Conservation (phyloP, 2,797 vertebrate species). For the Anguilla marmorata region DNA sequence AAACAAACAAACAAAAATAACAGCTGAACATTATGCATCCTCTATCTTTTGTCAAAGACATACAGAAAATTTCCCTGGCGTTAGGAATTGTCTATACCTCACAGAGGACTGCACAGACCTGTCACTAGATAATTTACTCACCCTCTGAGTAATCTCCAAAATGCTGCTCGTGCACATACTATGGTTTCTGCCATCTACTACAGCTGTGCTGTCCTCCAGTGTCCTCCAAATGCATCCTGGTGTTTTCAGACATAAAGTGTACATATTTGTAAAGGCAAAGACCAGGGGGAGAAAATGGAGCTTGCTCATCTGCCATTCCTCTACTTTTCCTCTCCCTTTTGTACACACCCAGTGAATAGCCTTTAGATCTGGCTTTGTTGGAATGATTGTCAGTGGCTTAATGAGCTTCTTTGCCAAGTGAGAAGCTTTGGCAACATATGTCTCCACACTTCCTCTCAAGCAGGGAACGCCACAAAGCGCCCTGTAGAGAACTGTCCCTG, state of each 20-base stretch:
- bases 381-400: constrained; percentile 80
- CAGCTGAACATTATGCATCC: background rate
- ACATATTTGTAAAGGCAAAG: constrained; percentile 39
- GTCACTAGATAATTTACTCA: constrained; percentile 42
- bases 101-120: constrained; percentile 50
- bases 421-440: constrained; percentile 75
- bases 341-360: constrained; percentile 70
- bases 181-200: constrained; percentile 19
- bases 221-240: constrained; percentile 15
- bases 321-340: constrained; percentile 55
- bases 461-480: constrained; percentile 23
- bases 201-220: background rate
- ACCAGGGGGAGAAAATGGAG: constrained; percentile 37
- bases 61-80: constrained; percentile 45
- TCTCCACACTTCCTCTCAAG: constrained; percentile 56
- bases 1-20: background rate
- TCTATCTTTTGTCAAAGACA: constrained; percentile 37
- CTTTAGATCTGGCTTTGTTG: constrained; percentile 74
- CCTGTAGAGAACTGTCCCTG: background rate
- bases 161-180: constrained; percentile 4
- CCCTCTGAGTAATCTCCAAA: constrained; percentile 48
- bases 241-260: constrained; percentile 55
- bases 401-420: constrained; percentile 75
- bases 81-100: constrained; percentile 53
- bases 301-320: constrained; percentile 62